A percentile compares a stretch with the other conserved stretches of the same genome.
Evolutionary conservation across 2,888 invertebrate genomes (phyloP).

Genomic region (Epirrita christyi): DNA sequence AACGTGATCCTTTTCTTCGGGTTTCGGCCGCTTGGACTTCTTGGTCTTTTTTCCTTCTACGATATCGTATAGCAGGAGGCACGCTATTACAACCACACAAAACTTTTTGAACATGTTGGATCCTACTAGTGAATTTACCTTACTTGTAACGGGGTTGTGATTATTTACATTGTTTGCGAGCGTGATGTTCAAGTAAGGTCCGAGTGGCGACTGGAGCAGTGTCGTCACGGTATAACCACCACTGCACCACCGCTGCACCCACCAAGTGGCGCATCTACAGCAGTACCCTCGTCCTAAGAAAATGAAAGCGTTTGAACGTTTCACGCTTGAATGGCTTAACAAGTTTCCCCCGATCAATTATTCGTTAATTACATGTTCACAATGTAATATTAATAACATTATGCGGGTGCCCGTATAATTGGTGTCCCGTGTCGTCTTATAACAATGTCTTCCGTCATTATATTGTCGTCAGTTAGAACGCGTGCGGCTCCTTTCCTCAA

Average conservation of each 20-base stretch:
- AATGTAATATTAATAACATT: conserved; percentile 63
- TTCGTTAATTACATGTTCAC: conserved; percentile 64
- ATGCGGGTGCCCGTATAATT: conserved; percentile 47
- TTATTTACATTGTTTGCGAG: conserved; percentile 64
- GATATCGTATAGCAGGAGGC: conserved; percentile 48
- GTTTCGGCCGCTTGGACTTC: conserved; percentile 61
- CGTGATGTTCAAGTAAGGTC: conserved; percentile 65
- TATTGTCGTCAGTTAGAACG: conserved; percentile 18
- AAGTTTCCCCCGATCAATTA: conserved; percentile 76
- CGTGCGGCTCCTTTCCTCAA: conserved; percentile 24
- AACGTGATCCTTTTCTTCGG: conserved; percentile 61
- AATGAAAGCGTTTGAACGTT: conserved; percentile 70
- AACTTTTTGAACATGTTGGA: conserved; percentile 66
- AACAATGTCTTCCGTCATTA: conserved; percentile 64
- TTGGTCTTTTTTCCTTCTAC: conserved; percentile 62
- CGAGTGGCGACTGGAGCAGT: conserved; percentile 66
- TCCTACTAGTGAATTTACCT: conserved; percentile 45
- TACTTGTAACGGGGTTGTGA: conserved; percentile 42
- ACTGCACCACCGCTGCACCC: conserved; percentile 33
- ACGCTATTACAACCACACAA: conserved; percentile 56
- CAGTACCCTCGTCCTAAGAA: conserved; percentile 68
- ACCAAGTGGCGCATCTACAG: conserved; percentile 44
- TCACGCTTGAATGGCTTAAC: conserved; percentile 69
- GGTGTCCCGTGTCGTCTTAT: conserved; percentile 55
- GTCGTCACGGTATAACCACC: conserved; percentile 43